Base-by-base conservation (phyloP, 2,113 vertebrate genomes). In the Atrichornis clamosus region DNA sequence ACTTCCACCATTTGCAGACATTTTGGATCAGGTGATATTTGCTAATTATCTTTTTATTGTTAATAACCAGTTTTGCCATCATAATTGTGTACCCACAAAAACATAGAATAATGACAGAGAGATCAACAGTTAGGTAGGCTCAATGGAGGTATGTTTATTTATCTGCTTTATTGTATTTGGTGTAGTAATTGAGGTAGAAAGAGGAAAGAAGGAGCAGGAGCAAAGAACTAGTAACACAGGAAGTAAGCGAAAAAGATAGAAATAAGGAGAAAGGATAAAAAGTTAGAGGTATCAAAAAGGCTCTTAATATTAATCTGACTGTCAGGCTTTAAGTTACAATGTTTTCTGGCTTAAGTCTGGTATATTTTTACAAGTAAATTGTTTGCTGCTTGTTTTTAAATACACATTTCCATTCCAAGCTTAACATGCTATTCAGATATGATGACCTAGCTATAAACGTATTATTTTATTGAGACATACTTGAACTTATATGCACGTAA, bases 11-110 rank as follows among this genome's bases (percentile, higher is more conserved):
- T 98, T 98, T 94, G 87, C 94, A 96, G 90, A 96, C 76, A 98
- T 98, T 87, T 96, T 98, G 97, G 96, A 97, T 75, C 98, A 98
- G 98, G 98, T 98, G 90, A 62, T 78, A 37, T 44, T 42, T 91
- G 59, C 15, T 77, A 62, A 70, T 93, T 62, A 46, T 53, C 4
- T 88, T 77, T 86, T 64, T 28, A 39, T 33, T 81, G 23, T 76
- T 83, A 64, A 60, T 64, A 68, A 20, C 15, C 19, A 41, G 11
- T 55, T 88, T 84, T 24, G 7, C 27, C 73, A 10, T 86, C n/a
- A 19, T 24, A 87, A 74, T 56, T 47, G 4, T 82, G 33, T 27
- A 90, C 17, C 39, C 21, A 13, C 32, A 30, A 52, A 68, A 59
- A 52, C 28, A 47, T 17, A 73, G 21, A 81, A 49, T 41, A 37